Percentiles rank a stretch among this genome's conserved stretches.
Evolutionary conservation across 2,113 vertebrate species (phyloP).

Genomic region (Takifugu bimaculatus): DNA sequence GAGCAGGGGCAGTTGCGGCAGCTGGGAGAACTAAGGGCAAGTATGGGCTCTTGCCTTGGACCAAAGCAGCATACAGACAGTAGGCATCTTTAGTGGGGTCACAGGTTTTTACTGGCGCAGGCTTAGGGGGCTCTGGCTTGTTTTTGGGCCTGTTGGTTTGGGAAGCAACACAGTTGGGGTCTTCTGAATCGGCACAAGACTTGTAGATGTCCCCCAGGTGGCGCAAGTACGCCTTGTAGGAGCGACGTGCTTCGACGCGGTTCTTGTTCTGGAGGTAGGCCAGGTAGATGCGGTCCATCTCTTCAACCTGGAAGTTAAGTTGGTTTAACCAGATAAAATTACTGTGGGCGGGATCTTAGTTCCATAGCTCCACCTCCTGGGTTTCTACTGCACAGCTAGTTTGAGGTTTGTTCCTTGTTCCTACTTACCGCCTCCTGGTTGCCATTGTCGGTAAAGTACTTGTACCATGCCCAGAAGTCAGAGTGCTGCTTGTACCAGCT

Average conservation of each 20-base stretch:
- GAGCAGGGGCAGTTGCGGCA: slow-evolving; percentile 44
- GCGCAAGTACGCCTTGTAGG: slow-evolving; percentile 73
- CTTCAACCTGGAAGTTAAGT: slow-evolving; percentile 61
- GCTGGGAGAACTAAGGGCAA: slow-evolving; percentile 56
- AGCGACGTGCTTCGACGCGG: slow-evolving; percentile 71
- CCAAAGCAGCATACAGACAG: slow-evolving; percentile 64
- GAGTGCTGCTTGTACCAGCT: slow-evolving; percentile 80
- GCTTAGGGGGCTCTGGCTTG: slow-evolving; percentile 62
- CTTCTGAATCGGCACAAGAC: slow-evolving; percentile 70
- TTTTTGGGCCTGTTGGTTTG: slow-evolving; percentile 61
- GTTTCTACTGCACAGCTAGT: too few relatives aligned
- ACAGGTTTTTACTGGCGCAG: slow-evolving; percentile 71
- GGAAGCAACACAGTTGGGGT: slow-evolving; percentile 71
- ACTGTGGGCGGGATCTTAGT: too few relatives aligned
- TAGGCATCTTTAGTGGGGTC: slow-evolving; percentile 75
- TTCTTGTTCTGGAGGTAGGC: slow-evolving; percentile 80
- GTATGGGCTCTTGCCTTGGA: slow-evolving; percentile 67
- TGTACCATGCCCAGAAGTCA: slow-evolving; percentile 81
- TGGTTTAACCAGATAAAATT: too few relatives aligned
- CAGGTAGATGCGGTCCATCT: slow-evolving; percentile 78
- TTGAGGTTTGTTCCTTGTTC: too few relatives aligned
- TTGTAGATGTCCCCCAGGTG: slow-evolving; percentile 77
- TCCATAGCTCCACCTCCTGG: background rate
- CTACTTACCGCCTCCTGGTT: slow-evolving; percentile 77
- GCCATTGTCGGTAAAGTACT: slow-evolving; percentile 75